phyloP scores from a whole-genome alignment of 2,113 vertebrate species.

The Amphilophus citrinellus region DNA sequence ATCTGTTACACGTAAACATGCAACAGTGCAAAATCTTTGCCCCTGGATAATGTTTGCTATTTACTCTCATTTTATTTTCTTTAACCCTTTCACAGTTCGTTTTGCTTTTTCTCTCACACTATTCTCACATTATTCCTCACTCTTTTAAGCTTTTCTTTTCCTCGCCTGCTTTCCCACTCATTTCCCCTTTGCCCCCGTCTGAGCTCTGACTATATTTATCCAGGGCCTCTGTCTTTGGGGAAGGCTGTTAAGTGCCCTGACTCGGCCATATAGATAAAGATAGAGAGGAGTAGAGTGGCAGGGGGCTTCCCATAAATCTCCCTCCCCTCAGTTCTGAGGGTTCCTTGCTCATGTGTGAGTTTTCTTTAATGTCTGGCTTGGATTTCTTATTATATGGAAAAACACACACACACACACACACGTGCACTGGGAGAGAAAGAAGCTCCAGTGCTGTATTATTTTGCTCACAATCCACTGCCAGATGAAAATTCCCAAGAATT shows the following conservation, averaged over 20 bases:
- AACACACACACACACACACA: background rate
- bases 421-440: background rate
- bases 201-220: slow-evolving; percentile 62
- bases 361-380: slow-evolving; percentile 46
- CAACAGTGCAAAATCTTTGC: slow-evolving; percentile 11
- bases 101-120: background rate
- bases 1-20: slow-evolving; percentile 46
- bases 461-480: slow-evolving; percentile 25
- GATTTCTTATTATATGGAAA: background rate
- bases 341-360: background rate
- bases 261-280: slow-evolving; percentile 18
- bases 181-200: background rate
- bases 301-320: slow-evolving; percentile 25
- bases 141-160: background rate
- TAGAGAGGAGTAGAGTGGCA: background rate
- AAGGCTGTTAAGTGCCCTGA: background rate
- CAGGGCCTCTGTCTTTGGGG: slow-evolving; percentile 14
- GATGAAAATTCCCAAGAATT: slow-evolving; percentile 67
- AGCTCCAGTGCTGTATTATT: background rate
- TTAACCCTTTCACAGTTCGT: background rate
- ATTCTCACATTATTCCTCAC: background rate
- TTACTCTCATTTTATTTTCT: background rate
- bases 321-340: background rate
- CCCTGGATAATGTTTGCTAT: background rate
- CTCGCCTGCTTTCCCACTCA: background rate